Base-by-base conservation (phyloP, 2,113 vertebrate species). In the Lagenorhynchus albirostris region DNA sequence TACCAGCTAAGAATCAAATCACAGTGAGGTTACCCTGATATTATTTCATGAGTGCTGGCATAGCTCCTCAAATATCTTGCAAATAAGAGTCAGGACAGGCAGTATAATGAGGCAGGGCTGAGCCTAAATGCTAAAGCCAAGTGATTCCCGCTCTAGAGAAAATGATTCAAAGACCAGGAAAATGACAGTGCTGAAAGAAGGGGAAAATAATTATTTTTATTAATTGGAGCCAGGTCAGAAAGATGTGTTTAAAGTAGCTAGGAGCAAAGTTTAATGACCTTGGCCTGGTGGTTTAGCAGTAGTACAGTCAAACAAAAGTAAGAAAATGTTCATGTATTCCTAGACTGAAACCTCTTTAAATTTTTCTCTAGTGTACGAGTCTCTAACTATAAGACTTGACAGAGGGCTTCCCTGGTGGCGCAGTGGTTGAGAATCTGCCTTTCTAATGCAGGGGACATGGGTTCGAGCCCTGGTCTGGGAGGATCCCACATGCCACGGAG, bases 51-150 rank as follows among this genome's bases (percentile, higher is more conserved):
- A 50, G 5, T 31, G 8, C 17, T 79, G 2, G 23, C 29, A 31
- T 18, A 33, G 17, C 26, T 81, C n/a, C n/a, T 77, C 17, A 53
- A 84, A 53, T 31, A 47, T 47, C 25, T 89, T 41, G 55, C 36
- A 82, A 85, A 62, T 50, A 92, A n/a, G 50, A 86, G 18, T 65
- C 73, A 92, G 50, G 9, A 36, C 3, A 67, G 21, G 31, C 4
- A n/a, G 13, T 10, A 58, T 10, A n/a, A 13, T 0, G 3, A 3
- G 47, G 6, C 1, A 36, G 44, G 7, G 6, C 14, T 31, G 26
- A 95, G 26, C 44, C 23, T 74, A 12, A 44, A 12, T n/a, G 12
- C 6, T 41, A 63, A 67, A 8, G 5, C 3, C 31, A 80, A 6
- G 18, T 94, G 84, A 74, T 88, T 85, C 79, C 71, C 4, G 1